These are phyloP conservation scores for Elymnias hypermnestra DNA, from an alignment of 1,140 invertebrate species.

Conservation along the genomic window DNA sequence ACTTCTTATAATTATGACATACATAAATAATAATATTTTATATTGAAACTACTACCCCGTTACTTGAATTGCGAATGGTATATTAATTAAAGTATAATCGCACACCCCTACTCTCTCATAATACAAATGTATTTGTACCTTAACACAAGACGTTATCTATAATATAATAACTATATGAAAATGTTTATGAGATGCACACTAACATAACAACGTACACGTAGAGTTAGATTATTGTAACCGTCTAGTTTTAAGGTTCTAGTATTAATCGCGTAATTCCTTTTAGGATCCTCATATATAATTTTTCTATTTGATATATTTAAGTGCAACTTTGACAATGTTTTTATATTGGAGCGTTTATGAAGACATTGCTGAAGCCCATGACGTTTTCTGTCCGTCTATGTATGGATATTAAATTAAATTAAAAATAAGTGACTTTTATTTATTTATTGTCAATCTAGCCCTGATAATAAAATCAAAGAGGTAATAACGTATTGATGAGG, in stretches of 20 bases:
- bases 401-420: constrained; percentile 68
- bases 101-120: too few relatives aligned
- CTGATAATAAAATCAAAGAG: too few relatives aligned
- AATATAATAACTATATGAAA: constrained; percentile 12
- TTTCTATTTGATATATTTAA: constrained; percentile 66
- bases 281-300: constrained; percentile 60
- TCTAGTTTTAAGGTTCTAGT: constrained; percentile 48
- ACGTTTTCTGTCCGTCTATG: constrained; percentile 64
- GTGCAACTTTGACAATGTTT: constrained; percentile 61
- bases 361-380: constrained; percentile 58
- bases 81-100: neutral
- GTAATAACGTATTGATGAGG: too few relatives aligned
- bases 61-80: too few relatives aligned
- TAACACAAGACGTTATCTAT: constrained; percentile 20
- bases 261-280: constrained; percentile 58
- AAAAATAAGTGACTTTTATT: constrained; percentile 37
- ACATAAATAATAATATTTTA: too few relatives aligned
- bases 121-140: constrained; percentile 16
- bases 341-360: constrained; percentile 50
- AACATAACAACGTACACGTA: constrained; percentile 38
- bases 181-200: constrained; percentile 40
- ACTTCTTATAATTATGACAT: too few relatives aligned
- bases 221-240: constrained; percentile 55
- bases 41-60: too few relatives aligned
- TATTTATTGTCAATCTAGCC: constrained; percentile 12